Conservation (phyloP, 2,113 vertebrate species). For the Mellivora capensis region DNA sequence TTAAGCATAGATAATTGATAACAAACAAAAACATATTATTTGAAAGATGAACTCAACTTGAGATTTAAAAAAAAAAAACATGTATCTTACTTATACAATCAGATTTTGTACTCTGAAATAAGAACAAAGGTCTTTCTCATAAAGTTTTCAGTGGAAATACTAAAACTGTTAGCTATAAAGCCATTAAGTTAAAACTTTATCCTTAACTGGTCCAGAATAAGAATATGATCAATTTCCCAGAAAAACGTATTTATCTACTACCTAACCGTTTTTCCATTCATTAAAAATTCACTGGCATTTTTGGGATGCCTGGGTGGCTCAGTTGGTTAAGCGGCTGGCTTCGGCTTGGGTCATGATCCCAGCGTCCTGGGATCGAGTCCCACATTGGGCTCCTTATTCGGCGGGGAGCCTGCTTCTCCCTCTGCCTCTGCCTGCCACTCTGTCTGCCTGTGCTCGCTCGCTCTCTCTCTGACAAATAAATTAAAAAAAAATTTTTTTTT, state of each 20-base stretch:
- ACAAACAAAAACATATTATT: conserved; percentile 6
- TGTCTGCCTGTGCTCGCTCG: too few species aligned
- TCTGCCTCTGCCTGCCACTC: too few species aligned
- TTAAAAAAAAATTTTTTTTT: too few species aligned
- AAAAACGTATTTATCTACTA: background rate
- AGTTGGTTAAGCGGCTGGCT: too few species aligned
- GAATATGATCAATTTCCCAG: background rate
- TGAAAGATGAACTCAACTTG: background rate
- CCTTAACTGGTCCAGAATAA: background rate
- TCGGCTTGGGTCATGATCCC: too few species aligned
- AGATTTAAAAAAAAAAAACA: background rate
- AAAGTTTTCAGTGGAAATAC: conserved; percentile 30
- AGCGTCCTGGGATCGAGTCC: too few species aligned
- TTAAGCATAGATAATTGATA: background rate
- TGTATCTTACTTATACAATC: background rate
- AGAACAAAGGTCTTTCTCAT: background rate
- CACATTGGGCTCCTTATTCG: too few species aligned
- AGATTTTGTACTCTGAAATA: background rate
- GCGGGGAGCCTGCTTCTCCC: too few species aligned
- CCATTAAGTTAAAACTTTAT: background rate
- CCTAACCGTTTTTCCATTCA: background rate
- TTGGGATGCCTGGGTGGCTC: too few species aligned
- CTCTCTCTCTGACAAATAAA: too few species aligned
- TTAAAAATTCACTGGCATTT: background rate
- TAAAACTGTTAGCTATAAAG: background rate